A percentile compares a stretch with the other conserved stretches of the same genome.
These are phyloP conservation scores for Cisticola juncidis DNA, from an alignment of 2,113 vertebrate genomes.

Conservation along the genomic window DNA sequence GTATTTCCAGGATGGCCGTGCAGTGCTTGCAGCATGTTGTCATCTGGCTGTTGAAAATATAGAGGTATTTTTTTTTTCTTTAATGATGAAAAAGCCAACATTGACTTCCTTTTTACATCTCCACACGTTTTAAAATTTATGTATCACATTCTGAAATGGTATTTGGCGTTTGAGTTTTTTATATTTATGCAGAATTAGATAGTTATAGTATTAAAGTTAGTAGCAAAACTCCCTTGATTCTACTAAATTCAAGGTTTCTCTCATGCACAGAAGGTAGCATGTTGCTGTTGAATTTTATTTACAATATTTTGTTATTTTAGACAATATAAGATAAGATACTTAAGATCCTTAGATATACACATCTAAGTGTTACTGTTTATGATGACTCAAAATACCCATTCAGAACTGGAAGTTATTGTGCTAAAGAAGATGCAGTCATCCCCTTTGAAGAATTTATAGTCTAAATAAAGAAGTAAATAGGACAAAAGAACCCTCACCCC, in stretches of 20 bases:
- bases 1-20: slow-evolving; percentile 91
- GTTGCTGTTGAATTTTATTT: not conserved
- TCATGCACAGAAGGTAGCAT: not conserved
- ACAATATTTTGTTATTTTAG: not conserved
- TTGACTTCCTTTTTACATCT: not conserved
- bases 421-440: not conserved
- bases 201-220: not conserved
- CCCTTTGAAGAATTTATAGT: not conserved
- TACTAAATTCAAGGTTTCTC: not conserved
- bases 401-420: not conserved
- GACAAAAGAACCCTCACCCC: rapidly evolving
- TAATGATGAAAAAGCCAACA: not conserved
- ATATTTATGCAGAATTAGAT: not conserved
- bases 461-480: not conserved
- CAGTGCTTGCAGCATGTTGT: slow-evolving; percentile 90
- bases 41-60: slow-evolving; percentile 89
- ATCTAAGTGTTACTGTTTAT: not conserved
- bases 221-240: not conserved
- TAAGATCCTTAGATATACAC: not conserved
- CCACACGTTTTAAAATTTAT: not conserved
- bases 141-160: not conserved
- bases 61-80: slow-evolving; percentile 76
- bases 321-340: not conserved
- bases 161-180: not conserved
- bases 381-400: not conserved